Base-by-base conservation (phyloP, 1,140 invertebrate genomes). In the Rhyzopertha dominica region DNA sequence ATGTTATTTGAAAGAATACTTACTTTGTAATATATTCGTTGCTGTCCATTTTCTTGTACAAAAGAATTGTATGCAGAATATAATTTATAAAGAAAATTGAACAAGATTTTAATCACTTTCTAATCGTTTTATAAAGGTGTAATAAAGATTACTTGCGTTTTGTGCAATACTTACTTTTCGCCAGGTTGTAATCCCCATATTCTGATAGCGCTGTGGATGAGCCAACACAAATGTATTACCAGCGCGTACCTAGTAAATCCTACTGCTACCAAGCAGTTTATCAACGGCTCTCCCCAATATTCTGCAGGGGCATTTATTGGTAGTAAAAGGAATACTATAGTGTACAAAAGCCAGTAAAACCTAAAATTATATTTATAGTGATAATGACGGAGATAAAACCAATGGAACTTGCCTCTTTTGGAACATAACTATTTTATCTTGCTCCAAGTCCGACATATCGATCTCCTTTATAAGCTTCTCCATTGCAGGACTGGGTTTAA, bases 401-500 rank as follows among this genome's bases (percentile, higher is more conserved):
- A 19, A 25, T 32, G 19, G 0, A 14, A 37, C 52, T 52, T 71
- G 85, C 82, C 67, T 85, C 62, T 80, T 78, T 65, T 98, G 95
- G 36, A 90, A 84, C 76, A 82, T 84, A 2, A 96, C 81, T 20
- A 92, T 76, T n/a, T 76, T 73, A 68, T 98, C 94, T 1, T 68
- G 71, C 30, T 88, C 80, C 1, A 98, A 65, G 65, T 98, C 94
- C 1, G 78, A 75, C 70, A 95, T 81, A 54, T 96, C 89, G n/a
- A 97, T 75, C 9, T 75, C 62, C 28, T 77, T 74, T 13, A 84
- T 78, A 12, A 87, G 74, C 20, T 75, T 69, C 44, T 82, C 79
- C 51, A 90, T 79, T 26, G 86, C 74, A 0, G 77, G 75, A 53
- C 89, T 88, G 30, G 84, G 77, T 14, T 77, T 74, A 13, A 82